phyloP scores from a whole-genome alignment of 2,888 invertebrate species.

The Artemia sinica region DNA sequence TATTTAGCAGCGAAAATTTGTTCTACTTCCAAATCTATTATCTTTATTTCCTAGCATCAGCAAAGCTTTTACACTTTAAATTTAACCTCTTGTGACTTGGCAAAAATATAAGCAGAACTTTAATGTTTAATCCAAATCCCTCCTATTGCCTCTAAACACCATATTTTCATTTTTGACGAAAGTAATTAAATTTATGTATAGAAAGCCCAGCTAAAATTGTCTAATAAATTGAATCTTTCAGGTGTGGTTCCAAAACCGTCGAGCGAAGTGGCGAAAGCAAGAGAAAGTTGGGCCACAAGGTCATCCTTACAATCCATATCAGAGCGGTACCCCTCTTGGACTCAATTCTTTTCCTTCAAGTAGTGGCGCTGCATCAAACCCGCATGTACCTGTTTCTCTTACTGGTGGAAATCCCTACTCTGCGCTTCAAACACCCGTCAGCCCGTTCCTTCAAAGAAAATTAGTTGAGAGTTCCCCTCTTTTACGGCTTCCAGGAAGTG shows the following conservation, averaged over 20 bases:
- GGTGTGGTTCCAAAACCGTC: conserved; percentile 85
- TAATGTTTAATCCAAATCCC: no score
- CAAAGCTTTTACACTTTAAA: no score
- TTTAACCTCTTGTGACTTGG: no score
- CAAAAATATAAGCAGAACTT: no score
- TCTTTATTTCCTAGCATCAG: no score
- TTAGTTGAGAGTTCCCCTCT: conserved; percentile 16
- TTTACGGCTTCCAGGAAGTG: neutral
- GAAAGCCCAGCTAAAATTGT: no score
- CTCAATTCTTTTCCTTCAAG: conserved; percentile 6
- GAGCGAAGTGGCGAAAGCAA: conserved; percentile 82
- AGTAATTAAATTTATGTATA: no score
- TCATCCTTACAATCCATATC: conserved; percentile 72
- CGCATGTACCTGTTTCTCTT: neutral
- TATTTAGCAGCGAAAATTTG: no score
- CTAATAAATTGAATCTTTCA: conserved; percentile 36
- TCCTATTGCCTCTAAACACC: no score
- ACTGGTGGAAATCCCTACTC: neutral
- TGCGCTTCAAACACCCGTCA: neutral
- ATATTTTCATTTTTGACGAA: no score
- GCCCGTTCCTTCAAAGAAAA: neutral
- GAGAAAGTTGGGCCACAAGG: conserved; percentile 79
- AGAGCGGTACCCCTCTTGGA: conserved; percentile 23
- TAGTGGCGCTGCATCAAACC: neutral
- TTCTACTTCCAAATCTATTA: no score